Base-by-base conservation (phyloP, 2,888 invertebrate species). In the Clitarchus hookeri region DNA sequence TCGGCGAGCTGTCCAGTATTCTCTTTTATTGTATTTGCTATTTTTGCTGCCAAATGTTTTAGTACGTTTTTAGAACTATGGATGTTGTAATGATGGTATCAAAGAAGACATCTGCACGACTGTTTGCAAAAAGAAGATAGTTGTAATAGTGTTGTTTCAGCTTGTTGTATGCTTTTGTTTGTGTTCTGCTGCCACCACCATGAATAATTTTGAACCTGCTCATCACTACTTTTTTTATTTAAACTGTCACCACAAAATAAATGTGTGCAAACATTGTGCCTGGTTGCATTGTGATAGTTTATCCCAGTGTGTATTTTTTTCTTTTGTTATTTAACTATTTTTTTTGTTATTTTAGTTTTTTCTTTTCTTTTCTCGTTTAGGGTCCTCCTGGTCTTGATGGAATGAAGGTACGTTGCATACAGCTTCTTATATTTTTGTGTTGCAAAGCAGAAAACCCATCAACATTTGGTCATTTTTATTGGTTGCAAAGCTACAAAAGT, bases 311-410 rank as follows among this genome's bases (percentile, higher is more conserved):
- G n/a, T 82, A 27, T 53, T 25, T 23, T 53, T n/a, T 23, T n/a
- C n/a, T 36, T 83, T 82, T 48, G 16, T 85, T 83, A n/a, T 65
- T 36, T 19, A 19, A 16, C 6, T 89, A 87, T 89, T 86, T 88
- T 88, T 88, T 88, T 83, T 87, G 88, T 88, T 88, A 86, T 87
- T 87, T 88, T 89, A 89, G 90, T 90, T 90, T 90, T 90, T 90
- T 91, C 90, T 92, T 91, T 92, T 92, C 94, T 94, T 92, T 93
- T 93, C 92, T 93, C 91, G 92, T 92, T 92, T 95, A 98, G 98
- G 98, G 98, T 91, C 96, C 97, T 89, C 96, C 97, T 88, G 98
- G 98, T 92, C 95, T 98, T 92, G 98, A 98, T 93, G 98, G 98
- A 92, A 97, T 98, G 96, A 98, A 98, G 96, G 97, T 97, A 94